Evolutionary conservation across 2,888 invertebrate species (phyloP), one percentile per base, ranked within the genome.

Genomic region (Yponomeuta sedellus): DNA sequence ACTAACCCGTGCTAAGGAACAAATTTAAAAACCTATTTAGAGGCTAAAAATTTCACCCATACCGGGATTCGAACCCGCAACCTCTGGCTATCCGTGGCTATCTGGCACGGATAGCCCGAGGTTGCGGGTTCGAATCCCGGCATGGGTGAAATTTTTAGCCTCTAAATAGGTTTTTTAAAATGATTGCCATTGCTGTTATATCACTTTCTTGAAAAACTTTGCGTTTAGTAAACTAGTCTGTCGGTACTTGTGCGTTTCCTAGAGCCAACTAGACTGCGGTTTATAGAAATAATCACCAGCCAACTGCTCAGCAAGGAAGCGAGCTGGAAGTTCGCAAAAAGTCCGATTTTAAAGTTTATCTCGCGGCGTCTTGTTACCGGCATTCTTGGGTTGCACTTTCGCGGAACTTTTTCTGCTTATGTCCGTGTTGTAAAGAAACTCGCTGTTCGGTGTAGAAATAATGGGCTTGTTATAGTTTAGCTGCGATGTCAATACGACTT

Each of bases 321-420:
- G 44, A 16, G 44, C 44, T 12, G 44, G 16, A 52, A 52, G 44
- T 59, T 22, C 25, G 22, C 59, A 25, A 10, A 59, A 59, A 22
- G 20, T 59, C 25, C 25, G 59, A 59, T 22, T 59, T 59, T 25
- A 59, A 59, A 59, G 22, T 59, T 25, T 20, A 22, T 12, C 59
- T 59, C 3, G 20, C 25, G 22, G 11, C 8, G 20, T 59, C 44
- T 12, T 52, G 44, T 25, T 59, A 59, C 59, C 12, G 59, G 20
- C 59, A 59, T 59, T 59, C 59, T 59, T 11, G 11, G 28, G 19
- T 22, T 56, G 64, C 64, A 57, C 64, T 64, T 28, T 52, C 2
- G 44, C 28, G 59, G 12, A 52, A 65, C 19, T 64, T 52, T 64
- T 64, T 16, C 44, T 52, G 44, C 44, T 52, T 52, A 52, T 52